phyloP scores from a whole-genome alignment of 2,113 vertebrate species.

The Hoplias malabaricus region DNA sequence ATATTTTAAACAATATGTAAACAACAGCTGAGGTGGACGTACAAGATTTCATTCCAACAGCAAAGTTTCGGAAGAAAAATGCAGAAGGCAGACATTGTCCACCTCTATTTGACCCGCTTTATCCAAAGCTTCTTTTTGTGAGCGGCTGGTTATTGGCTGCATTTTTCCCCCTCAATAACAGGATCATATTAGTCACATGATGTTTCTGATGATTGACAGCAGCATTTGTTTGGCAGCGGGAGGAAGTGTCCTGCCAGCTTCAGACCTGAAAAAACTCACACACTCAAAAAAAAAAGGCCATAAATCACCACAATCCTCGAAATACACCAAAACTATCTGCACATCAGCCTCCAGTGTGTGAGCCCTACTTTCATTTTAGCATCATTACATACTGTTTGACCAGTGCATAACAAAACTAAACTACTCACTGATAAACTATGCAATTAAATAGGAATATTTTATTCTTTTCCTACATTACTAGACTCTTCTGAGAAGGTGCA shows the following conservation, averaged over 20 bases:
- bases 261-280: constrained; percentile 43
- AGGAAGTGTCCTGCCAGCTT: constrained; percentile 44
- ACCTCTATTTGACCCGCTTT: constrained; percentile 31
- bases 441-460: too few species aligned
- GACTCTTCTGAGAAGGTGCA: too few species aligned
- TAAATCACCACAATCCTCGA: constrained; percentile 49
- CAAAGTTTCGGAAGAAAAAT: constrained; percentile 9
- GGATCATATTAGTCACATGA: constrained; percentile 46
- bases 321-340: constrained; percentile 45
- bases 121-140: constrained; percentile 2
- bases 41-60: too few species aligned
- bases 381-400: neutral
- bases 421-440: too few species aligned
- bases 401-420: neutral
- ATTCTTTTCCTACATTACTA: too few species aligned
- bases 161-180: constrained; percentile 33
- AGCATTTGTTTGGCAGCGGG: constrained; percentile 70
- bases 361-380: neutral
- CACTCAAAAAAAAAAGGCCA: constrained; percentile 54
- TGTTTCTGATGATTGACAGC: constrained; percentile 69
- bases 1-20: too few species aligned
- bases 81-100: neutral
- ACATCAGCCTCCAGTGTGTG: constrained; percentile 52
- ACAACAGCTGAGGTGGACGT: too few species aligned
- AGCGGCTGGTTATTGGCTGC: constrained; percentile 5